Evolutionary conservation across 53 echinoderm and acorn worm genomes (phyloP), one percentile per base, ranked within the genome.

Genomic region (Echinarachnius parma): DNA sequence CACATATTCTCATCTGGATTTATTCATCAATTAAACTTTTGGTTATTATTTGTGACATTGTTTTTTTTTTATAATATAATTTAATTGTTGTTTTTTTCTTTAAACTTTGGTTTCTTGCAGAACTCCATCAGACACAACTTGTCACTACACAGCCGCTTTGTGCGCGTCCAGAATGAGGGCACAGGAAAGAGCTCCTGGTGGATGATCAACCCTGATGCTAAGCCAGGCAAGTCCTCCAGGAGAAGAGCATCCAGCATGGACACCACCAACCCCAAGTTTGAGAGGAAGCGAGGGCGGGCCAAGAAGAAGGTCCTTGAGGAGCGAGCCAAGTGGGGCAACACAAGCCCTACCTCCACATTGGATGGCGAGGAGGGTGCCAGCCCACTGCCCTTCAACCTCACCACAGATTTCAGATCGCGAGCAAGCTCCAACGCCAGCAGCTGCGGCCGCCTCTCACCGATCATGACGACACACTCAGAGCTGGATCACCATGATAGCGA

Each of bases 141-240:
- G 75, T 98, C 98, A 1, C 70, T 98, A 22, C 98, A 98, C 77
- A 91, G 91, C 74, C 91, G 98, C 13, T 98, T 98, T 53, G 92
- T 98, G 4, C 77, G 98, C 46, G 98, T 91, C 7, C 98, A 98
- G 64, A 98, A 98, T 71, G 98, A 98, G 53, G 98, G 98, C 16
- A 98, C 98, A 0, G 98, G 98, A 46, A 98, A 98, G 67, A 92
- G 91, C 60, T 92, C 91, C 33, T 98, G 98, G 98, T 98, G 98
- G 98, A 98, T 98, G 98, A 92, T 98, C 62, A 98, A 98, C 79
- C 98, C 98, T 4, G 98, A 98, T 47, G 98, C 98, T 46, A 98
- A 98, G 64, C 91, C 98, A 7, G 98, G 98, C 48, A 98, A 98
- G 53, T 88, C 87, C 10, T 96, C 98, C 2, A 68, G 98, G 16